Conservation (phyloP, 1,140 invertebrate species). For the Venturia canescens region DNA sequence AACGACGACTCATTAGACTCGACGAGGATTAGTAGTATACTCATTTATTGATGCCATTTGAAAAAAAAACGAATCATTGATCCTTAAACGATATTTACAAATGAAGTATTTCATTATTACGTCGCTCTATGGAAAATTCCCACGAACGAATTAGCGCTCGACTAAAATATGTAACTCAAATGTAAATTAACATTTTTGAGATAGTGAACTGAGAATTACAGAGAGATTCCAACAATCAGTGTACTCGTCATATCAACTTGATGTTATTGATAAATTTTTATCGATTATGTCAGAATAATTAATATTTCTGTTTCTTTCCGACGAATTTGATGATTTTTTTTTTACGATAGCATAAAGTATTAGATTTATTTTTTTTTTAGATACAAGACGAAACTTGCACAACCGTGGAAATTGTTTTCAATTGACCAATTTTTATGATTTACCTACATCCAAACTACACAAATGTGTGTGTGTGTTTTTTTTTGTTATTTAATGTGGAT, state of each 20-base stretch:
- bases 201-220: neutral
- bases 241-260: no score
- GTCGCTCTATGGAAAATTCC: no score
- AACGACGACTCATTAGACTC: neutral
- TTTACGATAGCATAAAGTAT: neutral
- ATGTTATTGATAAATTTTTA: no score
- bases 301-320: no score
- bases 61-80: no score
- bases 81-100: no score
- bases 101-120: no score
- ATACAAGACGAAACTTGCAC: neutral
- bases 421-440: neutral
- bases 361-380: neutral
- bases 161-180: neutral
- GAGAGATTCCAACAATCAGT: neutral
- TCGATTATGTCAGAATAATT: no score
- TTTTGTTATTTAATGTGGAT: conserved; percentile 3
- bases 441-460: neutral
- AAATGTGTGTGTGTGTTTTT: neutral
- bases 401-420: neutral
- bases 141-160: no score
- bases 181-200: neutral
- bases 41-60: no score
- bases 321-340: no score
- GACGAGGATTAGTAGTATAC: neutral